phyloP scores from a whole-genome alignment of 2,797 vertebrate genomes.

The Leptodactylus fallax region DNA sequence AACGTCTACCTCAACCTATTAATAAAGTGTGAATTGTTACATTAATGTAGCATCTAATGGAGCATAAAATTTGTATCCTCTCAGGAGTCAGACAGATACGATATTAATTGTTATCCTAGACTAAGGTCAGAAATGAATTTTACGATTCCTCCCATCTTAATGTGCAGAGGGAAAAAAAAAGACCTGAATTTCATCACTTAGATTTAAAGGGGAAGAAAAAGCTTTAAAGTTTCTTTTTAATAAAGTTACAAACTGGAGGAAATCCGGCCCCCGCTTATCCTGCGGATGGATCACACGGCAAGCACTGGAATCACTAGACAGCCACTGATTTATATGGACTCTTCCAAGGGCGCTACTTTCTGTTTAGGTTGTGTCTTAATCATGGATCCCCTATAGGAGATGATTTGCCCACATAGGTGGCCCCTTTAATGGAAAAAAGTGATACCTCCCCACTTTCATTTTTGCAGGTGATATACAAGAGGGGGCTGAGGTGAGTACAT shows the following conservation, averaged over 20 bases:
- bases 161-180: background rate
- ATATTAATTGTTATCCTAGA: conserved; percentile 61
- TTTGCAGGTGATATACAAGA: too few species aligned
- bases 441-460: too few species aligned
- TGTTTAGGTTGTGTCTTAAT: too few species aligned
- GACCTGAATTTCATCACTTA: background rate
- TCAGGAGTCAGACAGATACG: conserved; percentile 47
- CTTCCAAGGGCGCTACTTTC: background rate
- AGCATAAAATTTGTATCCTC: conserved; percentile 56
- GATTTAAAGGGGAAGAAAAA: background rate
- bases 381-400: too few species aligned
- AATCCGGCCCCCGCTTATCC: too few species aligned
- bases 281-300: too few species aligned
- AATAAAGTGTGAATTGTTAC: conserved; percentile 56
- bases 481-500: too few species aligned
- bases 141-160: conserved; percentile 11
- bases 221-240: background rate
- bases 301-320: background rate
- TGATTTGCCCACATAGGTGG: too few species aligned
- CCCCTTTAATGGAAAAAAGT: too few species aligned
- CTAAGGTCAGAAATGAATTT: conserved; percentile 40
- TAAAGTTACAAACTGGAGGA: background rate
- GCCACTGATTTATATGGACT: background rate
- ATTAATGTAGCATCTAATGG: conserved; percentile 56
- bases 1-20: conserved; percentile 42